Evolutionary conservation across 2,888 invertebrate genomes (phyloP).

Genomic region (Drosophila mimica): DNA sequence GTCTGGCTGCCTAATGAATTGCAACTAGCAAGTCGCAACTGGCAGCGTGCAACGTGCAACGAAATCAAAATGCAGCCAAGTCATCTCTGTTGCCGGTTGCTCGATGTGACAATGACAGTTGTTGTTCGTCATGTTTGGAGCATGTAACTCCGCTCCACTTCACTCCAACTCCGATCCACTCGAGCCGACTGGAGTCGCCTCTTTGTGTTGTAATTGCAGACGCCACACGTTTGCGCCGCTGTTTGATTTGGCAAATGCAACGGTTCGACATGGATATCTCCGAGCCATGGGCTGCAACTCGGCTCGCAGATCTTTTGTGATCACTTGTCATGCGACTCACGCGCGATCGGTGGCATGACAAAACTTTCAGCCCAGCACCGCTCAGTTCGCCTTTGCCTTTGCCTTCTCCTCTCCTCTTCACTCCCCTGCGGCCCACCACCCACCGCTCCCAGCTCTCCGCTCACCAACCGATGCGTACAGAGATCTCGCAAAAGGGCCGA

Average conservation of each 20-base stretch:
- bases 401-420: background rate
- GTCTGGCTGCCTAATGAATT: conserved; percentile 77
- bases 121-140: conserved; percentile 81
- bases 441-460: background rate
- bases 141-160: conserved; percentile 54
- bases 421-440: background rate
- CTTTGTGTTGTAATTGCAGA: conserved; percentile 78
- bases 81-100: conserved; percentile 50
- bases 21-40: conserved; percentile 48
- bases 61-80: conserved; percentile 58
- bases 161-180: background rate
- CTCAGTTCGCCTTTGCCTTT: background rate
- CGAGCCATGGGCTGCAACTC: conserved; percentile 40
- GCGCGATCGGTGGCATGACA: conserved; percentile 82
- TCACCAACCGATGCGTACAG: background rate
- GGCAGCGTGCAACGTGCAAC: conserved; percentile 46
- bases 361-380: conserved; percentile 73
- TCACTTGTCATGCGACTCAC: conserved; percentile 80
- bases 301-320: conserved; percentile 40
- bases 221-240: conserved; percentile 80
- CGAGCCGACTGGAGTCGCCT: conserved; percentile 39
- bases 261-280: conserved; percentile 72
- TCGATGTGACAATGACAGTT: conserved; percentile 82
- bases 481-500: conserved; percentile 46
- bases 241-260: conserved; percentile 81